Base-by-base conservation (phyloP, 92 coral and sea anemone genomes). In the Umimayanthus kanabou region DNA sequence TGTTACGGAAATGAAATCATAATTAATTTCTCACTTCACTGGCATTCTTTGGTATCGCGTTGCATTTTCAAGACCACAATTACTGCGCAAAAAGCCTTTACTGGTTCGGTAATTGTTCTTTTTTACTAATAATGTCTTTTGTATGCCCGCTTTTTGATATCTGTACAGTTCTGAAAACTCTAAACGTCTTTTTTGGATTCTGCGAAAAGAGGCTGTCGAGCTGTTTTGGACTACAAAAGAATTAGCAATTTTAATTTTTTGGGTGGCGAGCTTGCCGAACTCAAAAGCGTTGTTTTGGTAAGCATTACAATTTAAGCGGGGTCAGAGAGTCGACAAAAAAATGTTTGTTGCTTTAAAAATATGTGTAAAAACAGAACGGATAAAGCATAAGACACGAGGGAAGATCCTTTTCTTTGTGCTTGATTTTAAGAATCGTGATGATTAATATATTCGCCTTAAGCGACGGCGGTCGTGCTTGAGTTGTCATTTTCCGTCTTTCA, bases 1-100 rank as follows among this genome's bases (percentile, higher is more conserved):
- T 83, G 87, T 83, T 83, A 83, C 87, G 87, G 87, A 83, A 83
- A 83, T 83, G 77, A 83, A 82, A 81, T 83, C 42, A 67, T 70
- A 83, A 83, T 83, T 80, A 80, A 69, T 83, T 83, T 83, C 57
- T 69, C 87, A 83, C 65, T 83, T 83, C 87, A 47, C 8, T 70
- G 65, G 67, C 87, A 69, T 45, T 83, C 76, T 42, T 43, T 47
- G 77, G 87, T 83, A 73, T 83, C 87, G 87, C 65, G 61, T 83
- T 83, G 77, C 87, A 72, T 43, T 40, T 40, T 37, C 18, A 73
- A 73, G 77, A 20, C 77, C 77, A 30, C 25, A 75, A 20, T 39
- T 40, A 70, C 78, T 15, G 77, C 67, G 64, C 74, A 83, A 67
- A n/a, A 70, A 26, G 28, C 11, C 42, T 49, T 28, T n/a, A 20